phyloP scores from a whole-genome alignment of 2,888 invertebrate genomes.

The Embidobia sp. region DNA sequence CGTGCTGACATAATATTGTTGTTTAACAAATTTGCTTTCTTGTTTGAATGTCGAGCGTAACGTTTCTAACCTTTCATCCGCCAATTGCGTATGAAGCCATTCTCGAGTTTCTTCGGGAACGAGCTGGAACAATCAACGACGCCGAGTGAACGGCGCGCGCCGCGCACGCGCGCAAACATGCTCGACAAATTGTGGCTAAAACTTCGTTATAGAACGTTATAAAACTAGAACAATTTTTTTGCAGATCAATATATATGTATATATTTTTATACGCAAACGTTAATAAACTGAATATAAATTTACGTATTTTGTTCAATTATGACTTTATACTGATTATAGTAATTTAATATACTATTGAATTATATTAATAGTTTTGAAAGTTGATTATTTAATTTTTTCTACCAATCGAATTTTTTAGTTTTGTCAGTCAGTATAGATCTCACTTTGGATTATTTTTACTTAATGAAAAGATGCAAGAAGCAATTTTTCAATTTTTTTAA shows the following conservation, averaged over 20 bases:
- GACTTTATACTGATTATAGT: no score
- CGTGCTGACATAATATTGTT: not conserved
- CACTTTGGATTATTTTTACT: no score
- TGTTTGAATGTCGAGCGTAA: not conserved
- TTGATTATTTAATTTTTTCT: no score
- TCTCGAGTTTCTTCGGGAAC: conserved; percentile 1
- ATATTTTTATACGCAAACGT: not conserved
- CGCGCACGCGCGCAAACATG: not conserved
- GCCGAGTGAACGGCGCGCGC: conserved; percentile 13
- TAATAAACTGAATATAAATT: no score
- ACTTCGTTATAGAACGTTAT: not conserved
- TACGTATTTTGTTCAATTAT: no score
- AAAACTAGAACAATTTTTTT: conserved; percentile 1
- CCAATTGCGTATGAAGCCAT: conserved; percentile 5
- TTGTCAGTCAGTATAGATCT: no score
- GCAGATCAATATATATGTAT: not conserved
- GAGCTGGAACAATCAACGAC: conserved; percentile 4
- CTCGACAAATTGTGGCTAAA: not conserved
- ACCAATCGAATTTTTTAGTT: no score
- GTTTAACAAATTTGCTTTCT: not conserved
- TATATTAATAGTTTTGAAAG: no score
- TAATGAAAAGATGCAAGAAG: no score
- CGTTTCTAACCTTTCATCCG: conserved; percentile 6
- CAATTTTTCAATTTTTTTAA: no score
- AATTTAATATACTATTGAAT: no score